Percentiles rank a stretch among this genome's conserved stretches.
phyloP scores from a whole-genome alignment of 1,140 invertebrate species.

The Liolophura sinensis region DNA sequence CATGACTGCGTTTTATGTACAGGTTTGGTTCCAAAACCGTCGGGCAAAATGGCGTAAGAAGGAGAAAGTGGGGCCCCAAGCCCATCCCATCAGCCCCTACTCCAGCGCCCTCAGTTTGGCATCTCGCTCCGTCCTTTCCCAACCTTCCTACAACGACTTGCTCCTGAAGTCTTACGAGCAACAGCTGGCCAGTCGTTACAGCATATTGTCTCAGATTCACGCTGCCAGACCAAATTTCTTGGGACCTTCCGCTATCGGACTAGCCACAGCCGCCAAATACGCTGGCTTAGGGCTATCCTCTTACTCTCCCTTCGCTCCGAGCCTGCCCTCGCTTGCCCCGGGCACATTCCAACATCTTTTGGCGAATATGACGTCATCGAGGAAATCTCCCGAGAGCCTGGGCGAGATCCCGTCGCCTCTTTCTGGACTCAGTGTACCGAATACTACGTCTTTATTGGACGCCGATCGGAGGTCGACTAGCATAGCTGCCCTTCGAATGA shows the following conservation, averaged over 20 bases:
- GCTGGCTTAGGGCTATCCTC: slow-evolving; percentile 12
- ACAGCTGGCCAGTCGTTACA: slow-evolving; percentile 34
- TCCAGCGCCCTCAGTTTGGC: slow-evolving; percentile 48
- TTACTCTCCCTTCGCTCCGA: slow-evolving; percentile 11
- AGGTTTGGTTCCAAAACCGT: slow-evolving; percentile 99
- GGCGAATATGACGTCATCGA: slow-evolving; percentile 72
- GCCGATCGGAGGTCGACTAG: slow-evolving; percentile 82
- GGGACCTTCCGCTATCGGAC: slow-evolving; percentile 1
- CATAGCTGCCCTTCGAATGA: slow-evolving; percentile 82
- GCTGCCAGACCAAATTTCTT: too few relatives aligned
- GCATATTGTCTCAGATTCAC: slow-evolving; percentile 1
- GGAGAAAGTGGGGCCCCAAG: slow-evolving; percentile 77
- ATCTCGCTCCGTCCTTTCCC: slow-evolving; percentile 65
- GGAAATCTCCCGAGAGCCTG: slow-evolving; percentile 63
- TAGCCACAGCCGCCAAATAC: neutral
- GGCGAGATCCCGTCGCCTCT: slow-evolving; percentile 48
- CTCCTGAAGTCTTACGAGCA: slow-evolving; percentile 78
- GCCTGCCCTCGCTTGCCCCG: slow-evolving; percentile 31
- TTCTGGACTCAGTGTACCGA: slow-evolving; percentile 51
- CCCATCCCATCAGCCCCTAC: slow-evolving; percentile 87
- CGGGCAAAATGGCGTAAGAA: slow-evolving; percentile 96
- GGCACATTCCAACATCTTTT: slow-evolving; percentile 83
- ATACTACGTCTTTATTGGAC: slow-evolving; percentile 24
- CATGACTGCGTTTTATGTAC: slow-evolving; percentile 28
- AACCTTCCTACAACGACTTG: slow-evolving; percentile 65